Base-by-base conservation (phyloP, 2,888 invertebrate genomes). In the Zaprionus bogoriensis region DNA sequence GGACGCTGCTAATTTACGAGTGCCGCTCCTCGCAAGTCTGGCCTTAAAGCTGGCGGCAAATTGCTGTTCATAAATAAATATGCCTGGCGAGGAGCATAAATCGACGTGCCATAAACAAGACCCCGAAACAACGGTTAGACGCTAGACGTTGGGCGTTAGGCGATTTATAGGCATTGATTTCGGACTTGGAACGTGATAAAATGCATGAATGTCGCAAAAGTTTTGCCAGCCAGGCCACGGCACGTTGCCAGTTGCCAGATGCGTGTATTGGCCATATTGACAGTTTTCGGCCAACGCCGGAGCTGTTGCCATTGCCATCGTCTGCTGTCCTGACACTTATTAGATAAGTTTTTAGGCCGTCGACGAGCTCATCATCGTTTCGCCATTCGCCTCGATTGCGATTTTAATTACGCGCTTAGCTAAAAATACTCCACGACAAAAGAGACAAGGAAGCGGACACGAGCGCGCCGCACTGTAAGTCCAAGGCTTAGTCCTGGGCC, bases 281-380 rank as follows among this genome's bases (percentile, higher is more conserved):
- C 51, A 1, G 41, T 28, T 25, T 39, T 51, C 54, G 36, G 30
- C 59, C n/a, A n/a, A n/a, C n/a, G n/a, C n/a, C n/a, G n/a, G n/a
- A n/a, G n/a, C 6, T 48, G 28, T 60, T 51, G 32, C 46, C 71
- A 28, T 62, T 42, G 55, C 55, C 53, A 47, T 54, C 65, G 4
- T 51, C 54, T 53, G n/a, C n/a, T n/a, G n/a, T n/a, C n/a, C 73
- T 88, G 87, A 88, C 86, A 85, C 85, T 88, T 88, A 88, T 86
- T 86, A 80, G 87, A 88, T 86, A 87, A 84, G 85, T 87, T 87
- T 87, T 63, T 51, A 6, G 36, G 46, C 23, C 28, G n/a, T 10
- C 12, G 27, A 17, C 39, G 5, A 77, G 65, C 72, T 72, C 73
- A 78, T 78, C 87, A 72, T 78, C 87, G 69, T 74, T 83, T 77